These are phyloP conservation scores for Saxicola maurus DNA, from an alignment of 2,797 vertebrate species.

Conservation along the genomic window DNA sequence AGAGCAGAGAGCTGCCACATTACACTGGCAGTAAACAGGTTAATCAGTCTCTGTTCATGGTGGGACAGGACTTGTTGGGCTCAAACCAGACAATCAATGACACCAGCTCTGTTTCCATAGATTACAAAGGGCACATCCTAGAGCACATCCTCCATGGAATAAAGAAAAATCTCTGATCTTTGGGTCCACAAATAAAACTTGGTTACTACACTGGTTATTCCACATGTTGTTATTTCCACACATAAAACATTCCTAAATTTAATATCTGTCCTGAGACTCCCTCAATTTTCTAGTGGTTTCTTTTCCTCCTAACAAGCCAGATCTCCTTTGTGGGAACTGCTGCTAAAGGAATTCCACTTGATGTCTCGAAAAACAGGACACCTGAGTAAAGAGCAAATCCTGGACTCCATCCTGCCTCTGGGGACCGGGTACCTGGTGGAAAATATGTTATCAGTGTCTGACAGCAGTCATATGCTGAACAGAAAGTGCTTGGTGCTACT, in stretches of 20 bases:
- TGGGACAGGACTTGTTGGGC: not conserved
- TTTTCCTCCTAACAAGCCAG: not conserved
- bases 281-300: not conserved
- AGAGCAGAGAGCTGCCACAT: not conserved
- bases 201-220: not conserved
- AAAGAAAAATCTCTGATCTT: not conserved
- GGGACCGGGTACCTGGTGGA: not conserved
- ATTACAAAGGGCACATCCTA: not conserved
- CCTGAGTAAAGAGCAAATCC: not conserved
- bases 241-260: not conserved
- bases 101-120: not conserved
- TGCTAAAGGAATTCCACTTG: not conserved
- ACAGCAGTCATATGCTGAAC: not conserved
- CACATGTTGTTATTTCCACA: not conserved
- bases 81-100: not conserved
- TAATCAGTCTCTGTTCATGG: not conserved
- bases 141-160: not conserved
- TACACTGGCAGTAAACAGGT: not conserved
- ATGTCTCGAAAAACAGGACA: not conserved
- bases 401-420: not conserved
- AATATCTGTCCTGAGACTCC: not conserved
- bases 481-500: not conserved
- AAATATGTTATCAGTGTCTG: not conserved
- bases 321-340: not conserved
- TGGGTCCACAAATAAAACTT: not conserved